Conservation (phyloP, 2,888 invertebrate genomes). For the Mesopsocus fuscifrons region DNA sequence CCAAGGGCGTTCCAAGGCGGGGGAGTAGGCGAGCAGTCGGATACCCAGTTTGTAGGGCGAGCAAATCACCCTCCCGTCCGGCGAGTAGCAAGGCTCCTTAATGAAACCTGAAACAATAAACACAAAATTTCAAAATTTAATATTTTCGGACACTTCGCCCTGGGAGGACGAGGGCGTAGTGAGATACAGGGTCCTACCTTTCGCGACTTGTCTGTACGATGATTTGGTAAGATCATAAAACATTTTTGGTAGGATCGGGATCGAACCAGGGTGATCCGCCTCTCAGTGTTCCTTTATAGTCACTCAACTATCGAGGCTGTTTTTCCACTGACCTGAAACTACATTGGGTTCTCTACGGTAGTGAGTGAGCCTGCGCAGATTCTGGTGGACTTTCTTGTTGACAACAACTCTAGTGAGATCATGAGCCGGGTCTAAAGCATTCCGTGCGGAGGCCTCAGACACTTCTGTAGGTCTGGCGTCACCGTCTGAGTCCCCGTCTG, state of each 20-base stretch:
- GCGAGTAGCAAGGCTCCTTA: constrained; percentile 79
- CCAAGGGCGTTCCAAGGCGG: constrained; percentile 57
- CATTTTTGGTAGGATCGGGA: too few species aligned
- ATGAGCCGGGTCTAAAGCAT: neutral
- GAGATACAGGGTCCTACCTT: too few species aligned
- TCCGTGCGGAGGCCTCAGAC: too few species aligned
- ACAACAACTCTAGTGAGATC: neutral
- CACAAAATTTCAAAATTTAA: neutral
- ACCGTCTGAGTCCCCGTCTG: too few species aligned
- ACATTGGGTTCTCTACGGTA: constrained; percentile 73
- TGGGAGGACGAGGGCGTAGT: too few species aligned
- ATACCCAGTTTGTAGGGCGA: constrained; percentile 79
- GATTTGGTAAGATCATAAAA: too few species aligned
- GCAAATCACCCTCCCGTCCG: constrained; percentile 76
- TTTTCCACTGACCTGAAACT: constrained; percentile 42
- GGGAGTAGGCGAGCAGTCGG: constrained; percentile 61
- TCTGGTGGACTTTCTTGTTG: constrained; percentile 37
- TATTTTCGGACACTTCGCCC: constrained; percentile 1
- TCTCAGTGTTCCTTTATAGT: too few species aligned
- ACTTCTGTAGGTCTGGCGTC: too few species aligned
- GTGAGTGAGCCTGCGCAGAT: constrained; percentile 60
- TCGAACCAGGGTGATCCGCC: too few species aligned
- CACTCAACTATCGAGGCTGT: too few species aligned
- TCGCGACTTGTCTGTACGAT: too few species aligned
- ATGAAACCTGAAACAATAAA: constrained; percentile 40